These are phyloP conservation scores for Cosmia pyralina DNA, from an alignment of 2,888 invertebrate species.

Conservation along the genomic window DNA sequence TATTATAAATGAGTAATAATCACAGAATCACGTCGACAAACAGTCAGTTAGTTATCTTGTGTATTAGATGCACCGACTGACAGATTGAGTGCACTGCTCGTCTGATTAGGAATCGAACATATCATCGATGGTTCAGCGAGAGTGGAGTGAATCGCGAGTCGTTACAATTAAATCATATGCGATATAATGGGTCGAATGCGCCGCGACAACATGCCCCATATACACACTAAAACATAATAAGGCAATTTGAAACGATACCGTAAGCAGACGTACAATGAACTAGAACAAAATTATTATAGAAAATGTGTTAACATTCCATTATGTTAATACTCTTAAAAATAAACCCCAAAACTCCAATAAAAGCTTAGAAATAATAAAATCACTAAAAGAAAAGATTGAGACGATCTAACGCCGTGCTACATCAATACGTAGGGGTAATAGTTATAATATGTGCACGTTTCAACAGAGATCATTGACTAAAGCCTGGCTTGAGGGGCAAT, in stretches of 20 bases:
- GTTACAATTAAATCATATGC: constrained; percentile 40
- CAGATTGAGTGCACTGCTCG: constrained; percentile 11
- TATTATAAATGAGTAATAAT: constrained; percentile 75
- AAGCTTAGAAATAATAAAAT: constrained; percentile 75
- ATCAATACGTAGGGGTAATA: constrained; percentile 62
- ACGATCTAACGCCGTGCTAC: constrained; percentile 65
- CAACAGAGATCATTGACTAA: constrained; percentile 79
- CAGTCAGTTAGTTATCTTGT: constrained; percentile 42
- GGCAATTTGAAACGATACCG: constrained; percentile 75
- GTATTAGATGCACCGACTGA: constrained; percentile 34
- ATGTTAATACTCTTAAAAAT: constrained; percentile 78
- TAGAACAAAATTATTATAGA: constrained; percentile 69
- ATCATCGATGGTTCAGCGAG: constrained; percentile 13
- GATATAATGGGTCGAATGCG: constrained; percentile 53
- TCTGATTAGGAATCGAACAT: constrained; percentile 17
- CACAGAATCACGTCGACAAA: constrained; percentile 75
- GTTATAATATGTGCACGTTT: constrained; percentile 71
- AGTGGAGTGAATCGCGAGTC: constrained; percentile 19
- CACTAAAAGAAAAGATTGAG: constrained; percentile 67
- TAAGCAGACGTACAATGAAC: constrained; percentile 71
- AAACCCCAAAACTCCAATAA: constrained; percentile 81
- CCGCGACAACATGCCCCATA: constrained; percentile 77
- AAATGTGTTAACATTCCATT: constrained; percentile 83
- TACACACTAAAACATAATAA: constrained; percentile 75
- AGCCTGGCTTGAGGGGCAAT: constrained; percentile 69